These are phyloP conservation scores for Phyllotreta cruciferae DNA, from an alignment of 2,888 invertebrate genomes.

Conservation along the genomic window DNA sequence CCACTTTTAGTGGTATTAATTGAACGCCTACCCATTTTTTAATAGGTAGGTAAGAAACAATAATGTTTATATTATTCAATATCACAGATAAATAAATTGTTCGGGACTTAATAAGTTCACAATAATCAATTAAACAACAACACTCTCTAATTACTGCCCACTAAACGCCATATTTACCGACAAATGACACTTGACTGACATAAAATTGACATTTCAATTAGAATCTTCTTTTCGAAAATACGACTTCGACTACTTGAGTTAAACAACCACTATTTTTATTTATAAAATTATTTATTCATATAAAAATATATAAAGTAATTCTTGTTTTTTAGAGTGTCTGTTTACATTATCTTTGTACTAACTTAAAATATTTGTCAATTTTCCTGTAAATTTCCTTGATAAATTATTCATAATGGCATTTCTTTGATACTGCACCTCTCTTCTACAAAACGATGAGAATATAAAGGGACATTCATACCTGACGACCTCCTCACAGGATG, in stretches of 20 bases:
- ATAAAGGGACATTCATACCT: constrained; percentile 71
- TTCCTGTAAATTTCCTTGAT: constrained; percentile 47
- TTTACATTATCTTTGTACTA: too few relatives aligned
- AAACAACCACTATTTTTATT: neutral
- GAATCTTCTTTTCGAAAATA: too few relatives aligned
- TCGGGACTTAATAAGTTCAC: too few relatives aligned
- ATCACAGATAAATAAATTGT: too few relatives aligned
- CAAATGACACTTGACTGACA: too few relatives aligned
- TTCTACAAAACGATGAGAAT: constrained; percentile 64
- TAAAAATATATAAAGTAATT: constrained; percentile 1
- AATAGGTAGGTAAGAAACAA: neutral
- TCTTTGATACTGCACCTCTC: constrained; percentile 62
- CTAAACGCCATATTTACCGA: too few relatives aligned
- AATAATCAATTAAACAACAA: too few relatives aligned
- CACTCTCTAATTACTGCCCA: too few relatives aligned
- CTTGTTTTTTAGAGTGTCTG: too few relatives aligned
- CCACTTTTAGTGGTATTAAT: constrained; percentile 99
- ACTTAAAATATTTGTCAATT: neutral
- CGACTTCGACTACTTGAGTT: neutral
- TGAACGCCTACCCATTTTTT: constrained; percentile 91
- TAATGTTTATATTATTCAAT: too few relatives aligned
- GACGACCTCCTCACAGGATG: constrained; percentile 65
- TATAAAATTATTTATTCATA: neutral
- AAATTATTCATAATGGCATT: constrained; percentile 56
- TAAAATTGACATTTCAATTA: too few relatives aligned